Base-by-base conservation (phyloP, 2,797 vertebrate species). In the Pangasius krempfi region DNA sequence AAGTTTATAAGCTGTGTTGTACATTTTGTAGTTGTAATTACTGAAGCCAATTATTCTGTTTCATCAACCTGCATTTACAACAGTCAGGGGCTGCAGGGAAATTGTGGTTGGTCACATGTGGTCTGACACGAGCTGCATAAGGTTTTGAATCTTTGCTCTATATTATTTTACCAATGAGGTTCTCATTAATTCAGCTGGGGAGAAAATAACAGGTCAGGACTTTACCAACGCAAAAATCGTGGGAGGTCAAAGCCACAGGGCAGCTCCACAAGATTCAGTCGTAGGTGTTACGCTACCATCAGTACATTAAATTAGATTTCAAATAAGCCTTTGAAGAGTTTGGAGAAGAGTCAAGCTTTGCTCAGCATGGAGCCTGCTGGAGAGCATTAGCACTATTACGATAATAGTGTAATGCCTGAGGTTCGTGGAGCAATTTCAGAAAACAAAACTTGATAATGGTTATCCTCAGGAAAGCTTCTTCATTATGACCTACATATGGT, bases 181-280 rank as follows among this genome's bases (percentile, higher is more conserved):
- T 78, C 60, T 78, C 37, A 75, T 85, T 56, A 54, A 78, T 79
- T 44, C 30, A 40, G 33, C 73, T 85, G 4, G 37, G 58, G 62
- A 80, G 88, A 88, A 88, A 70, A 88, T 85, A 54, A 85, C 82
- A 84, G 82, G 60, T 83, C 79, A 83, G 33, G 66, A 64, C 52
- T 80, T 85, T 68, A 70, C 62, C 73, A 60, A 60, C 25, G 37
- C 44, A 83, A 76, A 37, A 84, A 12, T 33, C 0, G 54, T 86
- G 66, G 70, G 87, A 40, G 75, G 62, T 68, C 18, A 68, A 91
- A 90, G 88, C 84, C 84, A 79, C 68, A 87, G 91, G 62, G 89
- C 89, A 92, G 91, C 92, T 93, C 91, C 91, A 92, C 87, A 88
- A 83, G 91, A 90, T 93, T 92, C 93, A 91, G 92, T 90, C 88